Base-by-base conservation (phyloP, 2,888 invertebrate species). In the Drosophila pseudotalamancana region DNA sequence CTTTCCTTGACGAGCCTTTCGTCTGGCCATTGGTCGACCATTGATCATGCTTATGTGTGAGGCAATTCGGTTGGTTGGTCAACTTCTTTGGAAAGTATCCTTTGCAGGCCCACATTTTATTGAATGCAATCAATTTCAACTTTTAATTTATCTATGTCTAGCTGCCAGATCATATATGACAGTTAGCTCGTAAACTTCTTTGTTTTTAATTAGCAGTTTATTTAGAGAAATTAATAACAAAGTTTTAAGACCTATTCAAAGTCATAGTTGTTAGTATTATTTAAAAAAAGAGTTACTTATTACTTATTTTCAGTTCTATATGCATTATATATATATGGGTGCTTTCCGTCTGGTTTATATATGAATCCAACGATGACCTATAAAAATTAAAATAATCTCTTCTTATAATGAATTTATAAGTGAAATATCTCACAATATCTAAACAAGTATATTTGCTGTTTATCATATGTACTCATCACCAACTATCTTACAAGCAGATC, bases 51-150 rank as follows among this genome's bases (percentile, higher is more conserved):
- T 29, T 34, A 14, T 6, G 14, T n/a, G 27, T 6, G 0, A 27
- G 14, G 11, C 25, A 14, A 9, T 25, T 34, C 27, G 25, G 11
- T 12, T 42, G 25, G 8, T 19, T n/a, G 4, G 8, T 4, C 14
- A 56, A 42, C 2, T 8, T 42, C 1, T n/a, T 27, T 1, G 57
- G 56, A 32, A 56, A 2, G 21, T 34, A 56, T 8, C 27, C 57
- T 5, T 18, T 9, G 16, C 27, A 34, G 2, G 57, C 40, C n/a
- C 32, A 27, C 57, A 57, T 50, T 11, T 19, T 11, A 1, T 8
- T 0, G 6, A 8, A 11, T 21, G 9, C 6, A 21, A 4, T 6
- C 21, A 11, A 9, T 32, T 14, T 6, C 2, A 46, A 21, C 23
- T 19, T 12, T 11, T 6, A 45, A 45, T 45, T 45, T 45, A 8